Evolutionary conservation across 2,888 invertebrate species (phyloP), one percentile per base, ranked within the genome.

Genomic region (Cyrtodaria siliqua): DNA sequence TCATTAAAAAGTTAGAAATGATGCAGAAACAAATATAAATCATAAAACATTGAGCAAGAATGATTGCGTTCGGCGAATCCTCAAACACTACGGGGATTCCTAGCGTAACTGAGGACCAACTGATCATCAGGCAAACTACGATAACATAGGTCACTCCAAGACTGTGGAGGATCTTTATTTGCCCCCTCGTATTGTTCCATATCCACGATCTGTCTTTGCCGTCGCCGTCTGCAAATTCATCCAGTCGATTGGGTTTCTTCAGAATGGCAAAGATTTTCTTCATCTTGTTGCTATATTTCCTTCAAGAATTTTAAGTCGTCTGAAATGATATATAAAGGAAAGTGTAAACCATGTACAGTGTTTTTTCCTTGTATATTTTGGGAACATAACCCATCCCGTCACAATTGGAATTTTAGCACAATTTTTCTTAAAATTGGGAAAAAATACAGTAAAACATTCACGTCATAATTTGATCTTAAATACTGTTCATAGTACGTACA

Each of bases 1-100:
- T 69, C 55, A 87, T 74, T 0, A 83, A 12, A 61, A 85, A 89
- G 73, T 90, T 89, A 16, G 80, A 69, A 20, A 84, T 18, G 9
- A 82, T 73, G 59, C 82, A 83, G 12, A 80, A 24, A 49, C 83
- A 85, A n/a, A 89, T 47, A 56, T 83, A 89, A 50, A 55, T 74
- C 26, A 79, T 79, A 3, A 86, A 50, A 2, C 76, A 29, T 38
- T 79, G 79, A 23, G 76, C 63, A 44, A 52, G 50, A 3, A 56
- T 67, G 8, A 86, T 56, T 3, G 66, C 57, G 3, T 71, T 20
- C 2, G 71, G 57, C 26, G 79, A 75, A n/a, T 77, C 61, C 24
- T 63, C 53, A 71, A 71, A 82, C n/a, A 83, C 26, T 1, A 67
- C 57, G 3, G 88, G 89, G 2, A 88, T 56, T 1, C 86, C 86